A percentile compares a stretch with the other conserved stretches of the same genome.
Evolutionary conservation across 2,113 vertebrate species (phyloP).

Genomic region (Peromyscus maniculatus): DNA sequence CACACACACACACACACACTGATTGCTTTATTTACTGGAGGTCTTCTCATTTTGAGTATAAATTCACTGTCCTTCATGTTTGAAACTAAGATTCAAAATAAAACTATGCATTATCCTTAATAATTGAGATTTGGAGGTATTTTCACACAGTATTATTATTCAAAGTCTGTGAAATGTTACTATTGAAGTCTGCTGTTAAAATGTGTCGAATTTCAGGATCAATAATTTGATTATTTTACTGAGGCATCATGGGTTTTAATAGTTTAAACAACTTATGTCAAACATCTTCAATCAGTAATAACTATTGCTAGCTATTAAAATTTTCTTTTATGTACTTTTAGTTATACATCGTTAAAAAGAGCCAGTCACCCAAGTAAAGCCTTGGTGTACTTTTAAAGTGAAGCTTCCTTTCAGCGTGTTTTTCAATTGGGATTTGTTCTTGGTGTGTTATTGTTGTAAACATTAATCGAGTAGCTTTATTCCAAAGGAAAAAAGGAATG

Average conservation of each 20-base stretch:
- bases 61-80: neutral
- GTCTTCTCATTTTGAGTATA: slow-evolving; percentile 36
- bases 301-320: slow-evolving; percentile 2
- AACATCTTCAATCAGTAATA: neutral
- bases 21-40: neutral
- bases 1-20: neutral
- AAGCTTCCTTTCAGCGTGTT: neutral
- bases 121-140: neutral
- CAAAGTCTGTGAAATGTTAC: neutral
- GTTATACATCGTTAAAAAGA: neutral
- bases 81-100: neutral
- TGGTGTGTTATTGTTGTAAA: neutral
- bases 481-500: slow-evolving; percentile 11
- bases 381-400: neutral
- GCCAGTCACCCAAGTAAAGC: neutral
- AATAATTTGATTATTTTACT: slow-evolving; percentile 43
- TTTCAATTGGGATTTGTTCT: neutral
- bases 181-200: neutral
- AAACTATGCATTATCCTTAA: slow-evolving; percentile 6
- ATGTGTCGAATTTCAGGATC: slow-evolving; percentile 2
- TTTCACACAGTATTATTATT: neutral
- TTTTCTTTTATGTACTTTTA: slow-evolving; percentile 35
- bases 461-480: neutral
- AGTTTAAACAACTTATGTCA: neutral
- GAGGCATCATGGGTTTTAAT: neutral